Evolutionary conservation across 1,140 invertebrate genomes (phyloP), one percentile per base, ranked within the genome.

Genomic region (Andricus grossulariae): DNA sequence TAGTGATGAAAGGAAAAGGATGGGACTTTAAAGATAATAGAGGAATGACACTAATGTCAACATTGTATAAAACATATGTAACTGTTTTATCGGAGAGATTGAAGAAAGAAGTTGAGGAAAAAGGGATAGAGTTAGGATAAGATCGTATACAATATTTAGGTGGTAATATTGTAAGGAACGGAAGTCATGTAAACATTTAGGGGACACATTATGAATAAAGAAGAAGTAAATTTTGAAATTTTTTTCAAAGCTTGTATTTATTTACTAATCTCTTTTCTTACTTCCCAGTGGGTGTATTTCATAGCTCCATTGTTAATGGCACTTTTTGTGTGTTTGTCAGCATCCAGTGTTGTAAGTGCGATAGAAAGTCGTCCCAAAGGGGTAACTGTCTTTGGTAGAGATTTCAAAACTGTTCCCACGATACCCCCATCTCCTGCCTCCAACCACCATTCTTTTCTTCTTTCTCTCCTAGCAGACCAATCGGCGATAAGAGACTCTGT

Each of bases 231-330:
- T 3, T 32, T 2, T 32, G 2, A 32, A 32, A 3, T 32, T 32
- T 32, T 3, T 32, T 32, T 32, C 5, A 3, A 32, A 13, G 2
- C 5, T 18, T 10, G 16, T 16, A 66, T 18, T 2, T 18, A 66
- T 18, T n/a, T 18, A 32, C 8, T 3, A 50, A 71, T 66, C 1
- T 15, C 13, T 18, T 70, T 50, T 77, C 74, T 75, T 60, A 89
- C 88, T 81, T 89, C 88, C 88, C 88, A 89, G 70, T 83, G 81
- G 11, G 76, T 85, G 51, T 88, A 81, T 15, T 71, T 84, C 71
- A 80, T 73, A 18, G 79, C 80, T 2, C 81, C 77, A 11, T 51
- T 74, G 15, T 73, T 74, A 6, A 83, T 57, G 12, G 81, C 84
- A 12, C 78, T 73, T 1, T 74, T 82, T 8, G 71, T 55, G 10